Percentiles rank a stretch among this genome's conserved stretches.
Conservation (phyloP, 2,888 invertebrate genomes). For the Carterocephalus palaemon region DNA sequence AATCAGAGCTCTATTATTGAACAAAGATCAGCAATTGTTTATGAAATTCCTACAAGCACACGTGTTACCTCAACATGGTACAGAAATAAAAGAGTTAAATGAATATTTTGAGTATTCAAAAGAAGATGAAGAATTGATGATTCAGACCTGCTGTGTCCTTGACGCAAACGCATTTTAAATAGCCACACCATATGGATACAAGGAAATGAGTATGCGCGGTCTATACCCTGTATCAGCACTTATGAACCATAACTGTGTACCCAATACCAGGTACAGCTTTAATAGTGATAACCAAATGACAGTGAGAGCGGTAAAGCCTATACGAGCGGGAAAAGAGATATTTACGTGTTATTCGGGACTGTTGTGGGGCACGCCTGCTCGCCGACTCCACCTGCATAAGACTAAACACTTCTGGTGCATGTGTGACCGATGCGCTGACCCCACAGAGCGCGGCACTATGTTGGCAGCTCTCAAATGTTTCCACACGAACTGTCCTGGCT, state of each 20-base stretch:
- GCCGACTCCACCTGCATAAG: conserved; percentile 79
- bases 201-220: conserved; percentile 77
- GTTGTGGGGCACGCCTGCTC: conserved; percentile 83
- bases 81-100: conserved; percentile 78
- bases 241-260: conserved; percentile 84
- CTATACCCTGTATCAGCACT: conserved; percentile 83
- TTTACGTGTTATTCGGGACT: conserved; percentile 82
- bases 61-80: conserved; percentile 71
- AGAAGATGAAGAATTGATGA: conserved; percentile 79
- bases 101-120: conserved; percentile 68
- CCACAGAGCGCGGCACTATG: conserved; percentile 81
- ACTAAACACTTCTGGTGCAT: conserved; percentile 85
- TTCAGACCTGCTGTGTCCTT: conserved; percentile 78
- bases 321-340: conserved; percentile 80
- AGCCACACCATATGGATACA: conserved; percentile 62
- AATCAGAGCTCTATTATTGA: conserved; percentile 60
- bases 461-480: conserved; percentile 80
- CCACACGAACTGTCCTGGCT: conserved; percentile 70
- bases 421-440: conserved; percentile 83
- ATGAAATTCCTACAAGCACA: conserved; percentile 76
- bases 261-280: conserved; percentile 83
- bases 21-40: conserved; percentile 70
- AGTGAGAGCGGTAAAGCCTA: conserved; percentile 79
- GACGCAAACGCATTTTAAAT: conserved; percentile 85
- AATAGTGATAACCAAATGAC: conserved; percentile 78